phyloP scores from a whole-genome alignment of 2,113 vertebrate genomes.

The Motacilla tschutschensis region DNA sequence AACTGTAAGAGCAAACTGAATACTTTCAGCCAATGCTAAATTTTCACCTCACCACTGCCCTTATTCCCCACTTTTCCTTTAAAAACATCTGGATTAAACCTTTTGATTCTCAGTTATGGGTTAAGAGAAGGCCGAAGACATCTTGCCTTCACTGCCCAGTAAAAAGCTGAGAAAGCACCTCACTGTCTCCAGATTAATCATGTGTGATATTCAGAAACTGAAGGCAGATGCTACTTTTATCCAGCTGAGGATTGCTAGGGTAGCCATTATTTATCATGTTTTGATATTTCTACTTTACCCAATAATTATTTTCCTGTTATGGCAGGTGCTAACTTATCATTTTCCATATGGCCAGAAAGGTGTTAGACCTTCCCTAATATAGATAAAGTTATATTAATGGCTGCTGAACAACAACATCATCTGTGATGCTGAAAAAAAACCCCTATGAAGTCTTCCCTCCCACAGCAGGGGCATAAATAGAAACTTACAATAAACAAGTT shows the following conservation, averaged over 20 bases:
- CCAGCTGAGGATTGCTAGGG: slow-evolving; percentile 14
- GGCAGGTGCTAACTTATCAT: slow-evolving; percentile 46
- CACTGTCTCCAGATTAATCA: neutral
- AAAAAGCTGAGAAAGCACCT: neutral
- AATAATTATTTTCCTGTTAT: slow-evolving; percentile 25
- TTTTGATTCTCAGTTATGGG: neutral
- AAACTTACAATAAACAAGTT: neutral
- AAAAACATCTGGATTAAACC: neutral
- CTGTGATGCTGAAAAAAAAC: slow-evolving; percentile 16
- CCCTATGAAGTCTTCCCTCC: neutral
- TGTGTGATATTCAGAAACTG: neutral
- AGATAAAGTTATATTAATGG: slow-evolving; percentile 48
- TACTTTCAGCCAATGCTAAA: neutral
- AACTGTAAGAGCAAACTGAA: neutral
- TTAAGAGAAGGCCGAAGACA: neutral
- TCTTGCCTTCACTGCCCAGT: neutral
- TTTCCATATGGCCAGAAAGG: slow-evolving; percentile 43
- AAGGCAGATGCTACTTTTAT: slow-evolving; percentile 43
- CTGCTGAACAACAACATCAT: slow-evolving; percentile 7
- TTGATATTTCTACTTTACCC: slow-evolving; percentile 21
- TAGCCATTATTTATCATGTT: slow-evolving; percentile 42
- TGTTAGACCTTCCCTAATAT: slow-evolving; percentile 24
- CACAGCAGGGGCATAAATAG: neutral
- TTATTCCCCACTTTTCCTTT: neutral
- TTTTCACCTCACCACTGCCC: neutral